These are phyloP conservation scores for Poecilia latipinna DNA, from an alignment of 2,113 vertebrate species.

Conservation along the genomic window DNA sequence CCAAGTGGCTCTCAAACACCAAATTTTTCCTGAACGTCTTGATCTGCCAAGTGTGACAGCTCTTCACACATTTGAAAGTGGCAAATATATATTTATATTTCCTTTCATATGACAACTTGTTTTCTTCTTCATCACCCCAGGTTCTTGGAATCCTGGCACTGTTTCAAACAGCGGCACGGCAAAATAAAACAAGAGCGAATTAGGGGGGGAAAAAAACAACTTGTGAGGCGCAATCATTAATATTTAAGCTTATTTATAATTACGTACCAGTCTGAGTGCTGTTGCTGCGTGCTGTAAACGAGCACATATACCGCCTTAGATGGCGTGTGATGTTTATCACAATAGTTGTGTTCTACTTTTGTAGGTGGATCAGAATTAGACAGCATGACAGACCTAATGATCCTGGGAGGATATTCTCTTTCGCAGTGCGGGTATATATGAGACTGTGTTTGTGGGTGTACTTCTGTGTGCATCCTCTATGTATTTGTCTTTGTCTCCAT, in stretches of 20 bases:
- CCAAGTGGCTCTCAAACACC: constrained; percentile 69
- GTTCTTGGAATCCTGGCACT: constrained; percentile 73
- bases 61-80: constrained; percentile 72
- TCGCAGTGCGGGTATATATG: constrained; percentile 42
- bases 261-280: constrained; percentile 60
- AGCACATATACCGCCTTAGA: constrained; percentile 72
- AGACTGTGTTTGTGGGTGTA: constrained; percentile 51
- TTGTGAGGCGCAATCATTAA: constrained; percentile 70
- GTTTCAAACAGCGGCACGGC: constrained; percentile 64
- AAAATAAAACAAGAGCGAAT: constrained; percentile 71
- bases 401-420: constrained; percentile 77
- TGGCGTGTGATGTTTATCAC: constrained; percentile 63
- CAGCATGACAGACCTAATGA: constrained; percentile 76
- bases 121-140: constrained; percentile 77
- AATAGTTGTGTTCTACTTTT: constrained; percentile 73
- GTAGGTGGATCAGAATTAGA: constrained; percentile 79
- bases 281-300: constrained; percentile 58
- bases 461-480: constrained; percentile 66
- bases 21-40: constrained; percentile 64
- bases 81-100: constrained; percentile 64
- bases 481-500: constrained; percentile 76
- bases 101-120: constrained; percentile 78
- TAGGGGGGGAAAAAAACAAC: constrained; percentile 38
- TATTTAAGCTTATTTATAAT: constrained; percentile 79
- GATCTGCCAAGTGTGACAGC: constrained; percentile 78